Conservation (phyloP, 2,888 invertebrate genomes). For the Diachrysia chrysitis region DNA sequence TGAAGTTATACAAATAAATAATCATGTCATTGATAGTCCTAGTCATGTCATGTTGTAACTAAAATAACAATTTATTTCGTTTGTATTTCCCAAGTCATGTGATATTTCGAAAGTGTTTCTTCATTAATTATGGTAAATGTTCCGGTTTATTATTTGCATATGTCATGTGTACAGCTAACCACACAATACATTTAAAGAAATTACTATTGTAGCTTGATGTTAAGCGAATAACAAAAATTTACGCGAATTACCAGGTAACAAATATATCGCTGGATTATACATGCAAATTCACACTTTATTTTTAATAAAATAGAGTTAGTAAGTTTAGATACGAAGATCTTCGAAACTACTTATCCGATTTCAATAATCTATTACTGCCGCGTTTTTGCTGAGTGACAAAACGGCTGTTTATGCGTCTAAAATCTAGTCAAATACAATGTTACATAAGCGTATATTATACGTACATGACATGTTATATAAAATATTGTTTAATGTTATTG, state of each 20-base stretch:
- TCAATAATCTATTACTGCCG: too few species aligned
- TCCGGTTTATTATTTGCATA: slow-evolving; percentile 1
- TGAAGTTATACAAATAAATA: slow-evolving; percentile 7
- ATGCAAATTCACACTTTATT: too few species aligned
- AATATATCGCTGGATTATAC: not conserved
- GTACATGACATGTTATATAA: slow-evolving; percentile 7
- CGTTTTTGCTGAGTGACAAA: not conserved
- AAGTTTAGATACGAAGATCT: too few species aligned
- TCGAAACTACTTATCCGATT: too few species aligned
- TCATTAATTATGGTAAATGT: not conserved
- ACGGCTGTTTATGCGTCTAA: not conserved
- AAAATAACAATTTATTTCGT: not conserved
- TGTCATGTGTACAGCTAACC: not conserved
- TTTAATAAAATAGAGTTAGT: too few species aligned
- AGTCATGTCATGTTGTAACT: not conserved
- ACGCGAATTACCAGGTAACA: not conserved
- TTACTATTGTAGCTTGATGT: not conserved
- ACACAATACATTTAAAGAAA: not conserved
- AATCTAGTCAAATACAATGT: not conserved
- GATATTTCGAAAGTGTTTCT: slow-evolving; percentile 23
- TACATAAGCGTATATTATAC: not conserved
- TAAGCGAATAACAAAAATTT: not conserved
- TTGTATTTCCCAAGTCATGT: not conserved
- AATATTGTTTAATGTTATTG: not conserved
- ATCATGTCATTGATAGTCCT: not conserved